phyloP scores from a whole-genome alignment of 1,140 invertebrate genomes.

The Eriosoma lanigerum region DNA sequence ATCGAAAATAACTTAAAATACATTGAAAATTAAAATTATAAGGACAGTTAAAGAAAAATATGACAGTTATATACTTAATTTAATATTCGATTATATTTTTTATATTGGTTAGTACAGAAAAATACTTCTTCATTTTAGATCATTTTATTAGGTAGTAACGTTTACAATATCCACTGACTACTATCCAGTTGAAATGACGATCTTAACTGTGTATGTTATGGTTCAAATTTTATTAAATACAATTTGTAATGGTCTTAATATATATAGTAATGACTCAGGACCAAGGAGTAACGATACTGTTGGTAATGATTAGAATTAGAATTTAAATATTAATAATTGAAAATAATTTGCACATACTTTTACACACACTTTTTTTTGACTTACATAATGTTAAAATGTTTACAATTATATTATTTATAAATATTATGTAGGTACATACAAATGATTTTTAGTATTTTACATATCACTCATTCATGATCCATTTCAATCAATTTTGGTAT shows the following conservation, averaged over 20 bases:
- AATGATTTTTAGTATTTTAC: too few relatives aligned
- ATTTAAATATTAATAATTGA: not conserved
- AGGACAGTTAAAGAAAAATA: not conserved
- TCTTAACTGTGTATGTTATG: not conserved
- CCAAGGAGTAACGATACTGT: conserved; percentile 36
- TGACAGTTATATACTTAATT: conserved; percentile 2
- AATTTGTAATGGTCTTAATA: conserved; percentile 9
- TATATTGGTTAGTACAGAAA: not conserved
- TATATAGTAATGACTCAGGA: conserved; percentile 11
- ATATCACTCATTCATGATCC: too few relatives aligned
- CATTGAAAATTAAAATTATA: not conserved
- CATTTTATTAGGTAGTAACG: not conserved
- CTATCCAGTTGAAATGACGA: not conserved
- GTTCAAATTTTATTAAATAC: not conserved
- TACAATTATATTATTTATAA: not conserved
- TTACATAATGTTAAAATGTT: too few relatives aligned
- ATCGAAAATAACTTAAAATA: not conserved
- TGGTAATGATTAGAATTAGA: conserved; percentile 11
- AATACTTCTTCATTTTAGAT: not conserved
- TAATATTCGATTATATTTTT: conserved; percentile 31
- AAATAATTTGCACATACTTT: not conserved
- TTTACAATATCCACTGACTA: too few relatives aligned
- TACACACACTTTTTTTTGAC: too few relatives aligned
- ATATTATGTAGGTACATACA: too few relatives aligned
- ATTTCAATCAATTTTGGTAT: too few relatives aligned